Evolutionary conservation across 1,140 invertebrate species (phyloP).

Genomic region (Globodera rostochiensis): DNA sequence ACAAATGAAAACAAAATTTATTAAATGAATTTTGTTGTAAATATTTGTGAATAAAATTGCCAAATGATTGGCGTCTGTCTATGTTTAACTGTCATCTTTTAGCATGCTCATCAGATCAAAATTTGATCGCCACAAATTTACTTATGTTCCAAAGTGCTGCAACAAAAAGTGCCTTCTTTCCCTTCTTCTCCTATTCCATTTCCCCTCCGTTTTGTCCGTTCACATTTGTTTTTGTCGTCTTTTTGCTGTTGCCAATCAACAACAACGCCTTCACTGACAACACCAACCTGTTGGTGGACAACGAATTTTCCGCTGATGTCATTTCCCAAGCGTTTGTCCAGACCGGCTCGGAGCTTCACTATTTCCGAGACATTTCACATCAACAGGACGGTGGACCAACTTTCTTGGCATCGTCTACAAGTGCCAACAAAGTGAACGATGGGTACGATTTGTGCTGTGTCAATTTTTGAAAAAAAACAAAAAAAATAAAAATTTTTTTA

Average conservation of each 20-base stretch:
- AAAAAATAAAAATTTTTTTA: not conserved
- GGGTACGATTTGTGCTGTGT: conserved; percentile 6
- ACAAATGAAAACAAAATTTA: no score
- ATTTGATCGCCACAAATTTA: no score
- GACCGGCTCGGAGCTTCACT: conserved; percentile 74
- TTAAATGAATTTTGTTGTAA: no score
- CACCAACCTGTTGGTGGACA: conserved; percentile 1
- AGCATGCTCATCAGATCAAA: no score
- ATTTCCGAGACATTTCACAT: conserved; percentile 71
- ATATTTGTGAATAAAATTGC: no score
- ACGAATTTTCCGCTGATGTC: conserved; percentile 6
- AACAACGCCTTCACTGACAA: not conserved
- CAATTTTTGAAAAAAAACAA: not conserved
- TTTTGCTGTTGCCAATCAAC: conserved; percentile 14
- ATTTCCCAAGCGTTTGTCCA: conserved; percentile 71
- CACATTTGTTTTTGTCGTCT: conserved; percentile 1
- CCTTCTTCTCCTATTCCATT: conserved; percentile 16
- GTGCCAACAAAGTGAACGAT: conserved; percentile 14
- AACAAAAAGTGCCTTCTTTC: not conserved
- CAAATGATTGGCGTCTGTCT: no score
- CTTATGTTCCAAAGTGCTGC: not conserved
- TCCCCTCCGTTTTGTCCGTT: conserved; percentile 4
- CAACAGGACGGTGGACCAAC: conserved; percentile 28
- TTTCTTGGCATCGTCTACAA: not conserved
- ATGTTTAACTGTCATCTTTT: no score